Conservation (phyloP, 2,888 invertebrate genomes). For the Sialis fuliginosa region DNA sequence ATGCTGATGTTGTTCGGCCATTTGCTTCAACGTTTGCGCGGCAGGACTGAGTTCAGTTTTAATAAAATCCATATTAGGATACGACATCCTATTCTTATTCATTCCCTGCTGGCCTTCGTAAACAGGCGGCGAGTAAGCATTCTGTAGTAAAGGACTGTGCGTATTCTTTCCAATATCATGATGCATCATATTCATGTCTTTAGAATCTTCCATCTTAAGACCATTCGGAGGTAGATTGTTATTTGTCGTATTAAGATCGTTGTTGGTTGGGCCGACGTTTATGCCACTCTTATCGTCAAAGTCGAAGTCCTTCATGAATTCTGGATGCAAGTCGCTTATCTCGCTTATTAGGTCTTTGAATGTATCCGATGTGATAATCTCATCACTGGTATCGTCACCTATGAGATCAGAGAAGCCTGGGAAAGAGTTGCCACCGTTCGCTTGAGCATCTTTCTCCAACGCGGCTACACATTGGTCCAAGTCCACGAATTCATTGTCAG, state of each 20-base stretch:
- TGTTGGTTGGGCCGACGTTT: constrained; percentile 5
- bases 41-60: constrained; percentile 67
- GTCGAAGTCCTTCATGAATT: constrained; percentile 63
- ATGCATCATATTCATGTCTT: constrained; percentile 14
- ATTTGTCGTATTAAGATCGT: constrained; percentile 6
- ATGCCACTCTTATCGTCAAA: constrained; percentile 42
- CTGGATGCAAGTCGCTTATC: constrained; percentile 64
- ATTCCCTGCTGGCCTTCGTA: constrained; percentile 18
- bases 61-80: constrained; percentile 22
- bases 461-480: constrained; percentile 71
- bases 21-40: constrained; percentile 87
- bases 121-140: constrained; percentile 21
- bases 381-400: constrained; percentile 67
- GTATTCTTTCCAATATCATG: constrained; percentile 14
- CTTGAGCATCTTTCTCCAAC: constrained; percentile 65
- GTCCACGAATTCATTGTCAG: constrained; percentile 75
- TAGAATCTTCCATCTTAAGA: constrained; percentile 22
- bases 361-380: constrained; percentile 53
- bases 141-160: constrained; percentile 19
- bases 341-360: constrained; percentile 79
- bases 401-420: constrained; percentile 65
- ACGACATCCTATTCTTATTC: constrained; percentile 14
- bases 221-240: constrained; percentile 12
- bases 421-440: constrained; percentile 51
- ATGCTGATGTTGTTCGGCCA: constrained; percentile 94